These are phyloP conservation scores for Tetramorium simillimum DNA, from an alignment of 1,140 invertebrate genomes.

Conservation along the genomic window DNA sequence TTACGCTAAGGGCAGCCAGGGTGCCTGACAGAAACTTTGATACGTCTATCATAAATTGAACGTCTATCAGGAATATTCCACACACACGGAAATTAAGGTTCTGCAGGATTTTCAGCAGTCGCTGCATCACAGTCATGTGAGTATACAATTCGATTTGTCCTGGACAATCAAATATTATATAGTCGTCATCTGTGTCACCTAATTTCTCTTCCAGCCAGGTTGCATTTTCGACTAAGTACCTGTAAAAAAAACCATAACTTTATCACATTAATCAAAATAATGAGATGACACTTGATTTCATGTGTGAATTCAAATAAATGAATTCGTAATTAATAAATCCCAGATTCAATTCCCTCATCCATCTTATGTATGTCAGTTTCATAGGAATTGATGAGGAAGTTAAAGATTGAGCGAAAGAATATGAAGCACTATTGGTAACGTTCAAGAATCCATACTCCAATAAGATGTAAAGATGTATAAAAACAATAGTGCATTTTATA, in stretches of 20 bases:
- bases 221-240: conserved; percentile 95
- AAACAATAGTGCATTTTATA: not conserved
- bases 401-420: not conserved
- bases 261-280: conserved; percentile 9
- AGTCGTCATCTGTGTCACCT: conserved; percentile 94
- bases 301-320: not conserved
- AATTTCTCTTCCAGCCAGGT: conserved; percentile 96
- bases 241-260: conserved; percentile 78
- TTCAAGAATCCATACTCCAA: not conserved
- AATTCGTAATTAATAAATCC: not conserved
- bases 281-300: not conserved
- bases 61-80: conserved; percentile 96
- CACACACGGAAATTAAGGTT: conserved; percentile 96
- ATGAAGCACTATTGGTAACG: not conserved
- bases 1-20: conserved; percentile 97
- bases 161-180: conserved; percentile 99
- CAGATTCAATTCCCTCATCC: not conserved
- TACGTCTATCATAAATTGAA: conserved; percentile 98
- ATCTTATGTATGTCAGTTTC: not conserved
- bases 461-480: not conserved
- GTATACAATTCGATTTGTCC: conserved; percentile 99
- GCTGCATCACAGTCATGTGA: conserved; percentile 95
- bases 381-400: not conserved
- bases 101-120: conserved; percentile 93
- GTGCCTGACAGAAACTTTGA: conserved; percentile 98